phyloP scores from a whole-genome alignment of 2,113 vertebrate species.

The Aphelocoma coerulescens region DNA sequence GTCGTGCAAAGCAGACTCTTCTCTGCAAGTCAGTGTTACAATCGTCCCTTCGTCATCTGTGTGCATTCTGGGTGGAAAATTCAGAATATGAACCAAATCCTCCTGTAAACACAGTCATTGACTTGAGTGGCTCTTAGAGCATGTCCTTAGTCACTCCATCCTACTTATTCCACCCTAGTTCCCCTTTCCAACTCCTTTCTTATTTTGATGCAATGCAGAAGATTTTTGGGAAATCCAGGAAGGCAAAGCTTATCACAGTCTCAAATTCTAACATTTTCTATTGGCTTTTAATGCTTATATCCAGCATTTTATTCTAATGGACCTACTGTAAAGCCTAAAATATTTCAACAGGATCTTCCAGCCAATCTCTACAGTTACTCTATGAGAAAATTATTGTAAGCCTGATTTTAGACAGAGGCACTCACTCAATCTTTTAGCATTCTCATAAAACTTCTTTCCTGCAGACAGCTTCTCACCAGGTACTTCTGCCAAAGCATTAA shows the following conservation, averaged over 20 bases:
- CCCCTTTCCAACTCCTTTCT: background rate
- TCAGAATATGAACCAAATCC: background rate
- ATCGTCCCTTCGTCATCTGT: background rate
- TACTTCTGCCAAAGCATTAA: background rate
- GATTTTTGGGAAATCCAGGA: background rate
- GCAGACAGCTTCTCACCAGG: background rate
- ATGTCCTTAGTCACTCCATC: background rate
- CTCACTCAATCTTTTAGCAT: background rate
- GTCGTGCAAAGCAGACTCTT: background rate
- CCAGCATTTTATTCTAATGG: background rate
- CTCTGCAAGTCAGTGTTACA: background rate
- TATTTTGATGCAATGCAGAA: background rate
- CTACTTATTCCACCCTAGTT: background rate
- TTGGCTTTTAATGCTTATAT: background rate
- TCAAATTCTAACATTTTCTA: background rate
- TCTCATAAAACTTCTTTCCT: conserved; percentile 7
- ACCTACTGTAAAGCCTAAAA: background rate
- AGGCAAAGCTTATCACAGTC: background rate
- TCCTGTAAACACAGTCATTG: background rate
- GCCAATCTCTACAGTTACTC: background rate
- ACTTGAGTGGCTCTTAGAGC: background rate
- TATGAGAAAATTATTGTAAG: background rate
- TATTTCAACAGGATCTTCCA: background rate
- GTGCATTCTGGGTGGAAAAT: background rate
- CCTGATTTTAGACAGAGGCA: background rate